phyloP scores from a whole-genome alignment of 1,140 invertebrate species.

The Drosophila kurseongensis region DNA sequence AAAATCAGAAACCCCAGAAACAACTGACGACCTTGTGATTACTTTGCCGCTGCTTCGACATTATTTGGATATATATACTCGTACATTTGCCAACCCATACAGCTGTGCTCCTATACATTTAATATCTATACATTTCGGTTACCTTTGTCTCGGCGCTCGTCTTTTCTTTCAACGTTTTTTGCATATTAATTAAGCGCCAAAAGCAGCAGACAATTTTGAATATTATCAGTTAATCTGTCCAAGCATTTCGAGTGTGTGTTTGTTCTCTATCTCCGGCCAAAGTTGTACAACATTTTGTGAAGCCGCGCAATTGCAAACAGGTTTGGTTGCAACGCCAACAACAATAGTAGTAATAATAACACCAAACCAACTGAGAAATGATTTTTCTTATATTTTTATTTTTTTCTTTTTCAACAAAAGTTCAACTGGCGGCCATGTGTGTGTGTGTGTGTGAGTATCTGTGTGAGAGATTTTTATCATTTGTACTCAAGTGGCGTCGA shows the following conservation, averaged over 20 bases:
- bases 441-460: conserved; percentile 37
- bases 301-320: conserved; percentile 67
- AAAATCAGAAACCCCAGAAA: conserved; percentile 31
- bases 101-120: conserved; percentile 48
- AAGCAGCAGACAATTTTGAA: conserved; percentile 76
- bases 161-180: conserved; percentile 77
- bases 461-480: conserved; percentile 76
- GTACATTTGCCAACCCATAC: conserved; percentile 17
- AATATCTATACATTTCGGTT: conserved; percentile 48
- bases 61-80: conserved; percentile 44
- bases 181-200: conserved; percentile 83
- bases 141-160: conserved; percentile 24
- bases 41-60: conserved; percentile 65
- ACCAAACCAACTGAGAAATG: conserved; percentile 34
- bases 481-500: conserved; percentile 78
- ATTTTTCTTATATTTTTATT: conserved; percentile 13
- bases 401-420: conserved; percentile 34
- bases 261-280: conserved; percentile 26
- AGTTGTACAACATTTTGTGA: conserved; percentile 40
- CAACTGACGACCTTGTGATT: conserved; percentile 73
- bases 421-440: conserved; percentile 44
- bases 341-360: conserved; percentile 36
- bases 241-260: conserved; percentile 25
- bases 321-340: conserved; percentile 65
- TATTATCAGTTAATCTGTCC: conserved; percentile 77